Evolutionary conservation across 2,797 vertebrate species (phyloP).

Genomic region (Siniperca obscura): DNA sequence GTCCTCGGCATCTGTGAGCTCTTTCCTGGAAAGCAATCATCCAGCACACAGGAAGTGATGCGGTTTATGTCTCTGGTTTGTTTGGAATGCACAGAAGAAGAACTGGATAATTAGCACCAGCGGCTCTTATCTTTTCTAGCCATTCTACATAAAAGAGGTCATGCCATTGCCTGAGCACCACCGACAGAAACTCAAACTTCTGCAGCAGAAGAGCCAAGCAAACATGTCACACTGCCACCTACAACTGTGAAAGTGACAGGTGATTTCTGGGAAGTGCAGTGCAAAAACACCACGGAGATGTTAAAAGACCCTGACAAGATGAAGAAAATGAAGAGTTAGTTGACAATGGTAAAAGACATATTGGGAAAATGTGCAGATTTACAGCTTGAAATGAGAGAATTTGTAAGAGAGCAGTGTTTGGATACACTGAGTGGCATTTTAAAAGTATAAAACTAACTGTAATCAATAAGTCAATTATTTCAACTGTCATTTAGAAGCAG

Average conservation of each 20-base stretch:
- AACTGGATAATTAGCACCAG: slow-evolving; percentile 13
- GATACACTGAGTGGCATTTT: neutral
- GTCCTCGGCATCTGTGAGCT: slow-evolving; percentile 38
- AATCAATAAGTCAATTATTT: slow-evolving; percentile 28
- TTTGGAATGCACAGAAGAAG: slow-evolving; percentile 24
- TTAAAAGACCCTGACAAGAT: neutral
- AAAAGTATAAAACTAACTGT: slow-evolving; percentile 14
- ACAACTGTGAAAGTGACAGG: neutral
- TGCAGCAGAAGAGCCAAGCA: neutral
- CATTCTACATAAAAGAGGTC: neutral
- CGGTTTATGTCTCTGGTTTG: slow-evolving; percentile 13
- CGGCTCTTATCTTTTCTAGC: neutral
- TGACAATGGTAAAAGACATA: neutral
- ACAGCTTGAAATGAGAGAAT: neutral
- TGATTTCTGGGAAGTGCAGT: neutral
- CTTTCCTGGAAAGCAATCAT: slow-evolving; percentile 35
- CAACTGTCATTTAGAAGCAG: slow-evolving; percentile 25
- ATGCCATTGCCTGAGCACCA: neutral
- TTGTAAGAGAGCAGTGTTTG: neutral
- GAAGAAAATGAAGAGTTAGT: neutral
- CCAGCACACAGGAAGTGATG: slow-evolving; percentile 28
- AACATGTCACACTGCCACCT: neutral
- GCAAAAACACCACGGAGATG: neutral
- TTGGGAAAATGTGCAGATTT: neutral
- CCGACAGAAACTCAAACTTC: neutral